These are phyloP conservation scores for Eulemur macaco DNA, from an alignment of 2,113 vertebrate species.

Conservation along the genomic window DNA sequence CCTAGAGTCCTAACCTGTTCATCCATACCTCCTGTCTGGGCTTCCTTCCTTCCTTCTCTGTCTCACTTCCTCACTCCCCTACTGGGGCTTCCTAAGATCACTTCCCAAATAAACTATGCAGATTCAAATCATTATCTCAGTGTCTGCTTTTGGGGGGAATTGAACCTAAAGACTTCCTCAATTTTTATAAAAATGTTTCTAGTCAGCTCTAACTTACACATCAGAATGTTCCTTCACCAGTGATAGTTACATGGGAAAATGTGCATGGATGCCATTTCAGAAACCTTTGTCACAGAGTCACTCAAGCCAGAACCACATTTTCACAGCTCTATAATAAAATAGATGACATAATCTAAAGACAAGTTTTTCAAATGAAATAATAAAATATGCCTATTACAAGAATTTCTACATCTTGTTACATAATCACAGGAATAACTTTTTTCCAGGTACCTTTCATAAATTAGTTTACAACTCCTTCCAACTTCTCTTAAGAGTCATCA, in stretches of 20 bases:
- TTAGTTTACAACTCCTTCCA: neutral
- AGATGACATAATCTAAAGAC: neutral
- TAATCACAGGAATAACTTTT: neutral
- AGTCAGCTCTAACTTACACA: neutral
- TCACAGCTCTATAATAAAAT: neutral
- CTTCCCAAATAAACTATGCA: neutral
- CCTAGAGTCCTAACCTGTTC: neutral
- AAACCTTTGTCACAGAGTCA: neutral
- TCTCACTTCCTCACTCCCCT: neutral
- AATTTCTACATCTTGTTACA: neutral
- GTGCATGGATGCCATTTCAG: slow-evolving; percentile 20
- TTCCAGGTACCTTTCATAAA: neutral
- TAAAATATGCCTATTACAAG: neutral
- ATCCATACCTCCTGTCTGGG: neutral
- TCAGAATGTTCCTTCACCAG: neutral
- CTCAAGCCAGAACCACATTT: slow-evolving; percentile 27
- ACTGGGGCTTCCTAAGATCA: neutral
- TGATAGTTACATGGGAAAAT: slow-evolving; percentile 34
- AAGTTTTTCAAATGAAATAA: neutral
- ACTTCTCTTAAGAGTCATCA: neutral
- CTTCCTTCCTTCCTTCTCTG: neutral
- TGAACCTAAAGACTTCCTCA: neutral
- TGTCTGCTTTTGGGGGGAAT: neutral
- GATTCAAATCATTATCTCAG: neutral
- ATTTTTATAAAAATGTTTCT: slow-evolving; percentile 49